phyloP scores from a whole-genome alignment of 2,888 invertebrate genomes.

The Poecilus cupreus region DNA sequence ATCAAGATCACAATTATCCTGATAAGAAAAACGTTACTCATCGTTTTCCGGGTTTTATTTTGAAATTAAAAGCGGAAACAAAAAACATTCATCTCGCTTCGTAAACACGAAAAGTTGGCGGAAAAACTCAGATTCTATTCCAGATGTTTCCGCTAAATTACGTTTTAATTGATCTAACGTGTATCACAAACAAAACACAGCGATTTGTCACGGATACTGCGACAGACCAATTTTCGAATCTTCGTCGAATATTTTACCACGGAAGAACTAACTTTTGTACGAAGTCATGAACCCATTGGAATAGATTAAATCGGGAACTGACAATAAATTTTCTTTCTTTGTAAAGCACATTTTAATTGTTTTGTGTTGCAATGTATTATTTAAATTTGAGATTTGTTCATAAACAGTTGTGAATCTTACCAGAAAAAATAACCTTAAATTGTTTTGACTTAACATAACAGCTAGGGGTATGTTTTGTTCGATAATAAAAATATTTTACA shows the following conservation, averaged over 20 bases:
- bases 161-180: conserved; percentile 49
- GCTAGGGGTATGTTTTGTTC: too few species aligned
- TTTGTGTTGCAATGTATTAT: too few species aligned
- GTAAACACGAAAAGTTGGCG: background rate
- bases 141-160: conserved; percentile 47
- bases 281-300: background rate
- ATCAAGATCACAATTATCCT: background rate
- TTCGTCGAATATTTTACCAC: background rate
- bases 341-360: too few species aligned
- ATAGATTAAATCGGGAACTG: background rate
- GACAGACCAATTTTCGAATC: conserved; percentile 33
- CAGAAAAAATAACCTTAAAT: too few species aligned
- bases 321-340: background rate
- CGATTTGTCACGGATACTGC: conserved; percentile 40
- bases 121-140: conserved; percentile 35
- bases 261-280: background rate
- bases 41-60: background rate
- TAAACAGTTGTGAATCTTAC: too few species aligned
- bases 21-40: background rate
- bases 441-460: too few species aligned
- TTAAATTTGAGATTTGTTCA: too few species aligned
- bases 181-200: conserved; percentile 45
- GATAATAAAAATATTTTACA: too few species aligned
- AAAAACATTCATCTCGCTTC: background rate
- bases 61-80: conserved; percentile 20